Percentiles rank a stretch among this genome's conserved stretches.
Conservation (phyloP, 1,140 invertebrate species). For the Cyclargus thomasi region DNA sequence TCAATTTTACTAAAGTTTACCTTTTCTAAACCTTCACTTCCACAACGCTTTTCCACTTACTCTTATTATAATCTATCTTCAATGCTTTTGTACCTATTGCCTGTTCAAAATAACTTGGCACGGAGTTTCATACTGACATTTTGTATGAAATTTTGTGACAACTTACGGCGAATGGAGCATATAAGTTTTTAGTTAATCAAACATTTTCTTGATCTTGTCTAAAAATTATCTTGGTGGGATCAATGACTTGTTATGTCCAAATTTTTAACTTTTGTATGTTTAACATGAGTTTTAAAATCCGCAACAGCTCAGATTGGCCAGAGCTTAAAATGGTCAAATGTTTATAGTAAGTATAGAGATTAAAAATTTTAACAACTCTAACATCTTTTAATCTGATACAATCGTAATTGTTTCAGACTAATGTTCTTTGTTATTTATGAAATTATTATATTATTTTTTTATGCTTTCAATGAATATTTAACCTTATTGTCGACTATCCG, state of each 20-base stretch:
- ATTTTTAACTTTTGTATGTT: background rate
- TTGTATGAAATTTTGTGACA: no score
- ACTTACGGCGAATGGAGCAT: no score
- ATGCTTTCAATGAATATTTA: background rate
- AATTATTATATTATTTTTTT: no score
- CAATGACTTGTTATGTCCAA: background rate
- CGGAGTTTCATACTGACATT: no score
- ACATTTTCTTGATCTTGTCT: background rate
- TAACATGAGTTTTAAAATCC: background rate
- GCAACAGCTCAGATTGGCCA: background rate
- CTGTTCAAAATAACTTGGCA: no score
- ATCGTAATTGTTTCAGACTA: background rate
- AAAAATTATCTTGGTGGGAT: background rate
- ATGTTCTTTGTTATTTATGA: background rate
- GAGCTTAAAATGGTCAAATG: constrained; percentile 2
- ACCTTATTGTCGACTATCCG: background rate
- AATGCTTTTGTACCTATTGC: no score
- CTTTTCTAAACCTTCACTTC: no score
- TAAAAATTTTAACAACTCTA: background rate
- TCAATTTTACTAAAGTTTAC: no score
- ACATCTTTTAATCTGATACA: background rate
- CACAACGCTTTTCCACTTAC: no score
- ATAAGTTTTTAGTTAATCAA: background rate
- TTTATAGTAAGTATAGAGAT: background rate
- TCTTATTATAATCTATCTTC: no score